Evolutionary conservation across 2,797 vertebrate species (phyloP).

Genomic region (Phrynocephalus forsythii): DNA sequence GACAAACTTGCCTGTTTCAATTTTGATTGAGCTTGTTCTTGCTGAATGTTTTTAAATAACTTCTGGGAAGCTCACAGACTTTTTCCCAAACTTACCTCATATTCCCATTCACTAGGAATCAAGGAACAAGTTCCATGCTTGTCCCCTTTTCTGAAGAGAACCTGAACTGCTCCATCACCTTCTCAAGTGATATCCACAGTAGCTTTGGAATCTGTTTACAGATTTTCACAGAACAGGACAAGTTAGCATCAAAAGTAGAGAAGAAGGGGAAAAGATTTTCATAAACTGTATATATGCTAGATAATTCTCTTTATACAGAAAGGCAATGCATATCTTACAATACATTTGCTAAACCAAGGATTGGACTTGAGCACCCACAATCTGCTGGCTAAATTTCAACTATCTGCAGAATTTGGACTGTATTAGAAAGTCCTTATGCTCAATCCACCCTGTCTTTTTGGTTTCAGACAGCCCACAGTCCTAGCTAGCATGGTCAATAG

Average conservation of each 20-base stretch:
- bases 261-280: neutral
- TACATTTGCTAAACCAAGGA: neutral
- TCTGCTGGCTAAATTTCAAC: too few relatives aligned
- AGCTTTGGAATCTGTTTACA: neutral
- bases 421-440: neutral
- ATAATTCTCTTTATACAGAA: neutral
- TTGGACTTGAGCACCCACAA: too few relatives aligned
- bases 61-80: neutral
- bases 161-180: neutral
- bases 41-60: neutral
- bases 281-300: neutral
- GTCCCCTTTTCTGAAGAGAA: neutral
- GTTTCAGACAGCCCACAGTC: neutral
- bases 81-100: neutral
- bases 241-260: neutral
- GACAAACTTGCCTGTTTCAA: neutral
- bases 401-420: neutral
- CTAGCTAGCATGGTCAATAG: neutral
- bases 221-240: neutral
- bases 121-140: neutral
- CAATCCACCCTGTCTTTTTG: neutral
- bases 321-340: neutral
- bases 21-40: neutral
- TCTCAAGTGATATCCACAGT: too few relatives aligned
- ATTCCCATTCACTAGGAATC: neutral